A percentile compares a stretch with the other conserved stretches of the same genome.
Evolutionary conservation across 2,888 invertebrate species (phyloP).

Genomic region (Unio delphinus): DNA sequence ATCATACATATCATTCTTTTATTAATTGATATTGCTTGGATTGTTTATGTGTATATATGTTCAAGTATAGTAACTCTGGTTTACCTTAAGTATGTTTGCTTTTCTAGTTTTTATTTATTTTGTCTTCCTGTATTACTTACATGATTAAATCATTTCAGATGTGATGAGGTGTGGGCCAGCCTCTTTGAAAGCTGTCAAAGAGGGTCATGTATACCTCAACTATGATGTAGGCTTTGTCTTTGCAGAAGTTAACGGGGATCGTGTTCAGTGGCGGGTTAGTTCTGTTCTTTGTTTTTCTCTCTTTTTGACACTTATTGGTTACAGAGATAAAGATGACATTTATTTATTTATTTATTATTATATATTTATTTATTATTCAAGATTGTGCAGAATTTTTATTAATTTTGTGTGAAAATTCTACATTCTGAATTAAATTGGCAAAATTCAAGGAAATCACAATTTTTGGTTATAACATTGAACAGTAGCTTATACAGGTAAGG

Average conservation of each 20-base stretch:
- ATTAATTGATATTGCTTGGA: too few relatives aligned
- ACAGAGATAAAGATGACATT: not conserved
- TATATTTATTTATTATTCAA: not conserved
- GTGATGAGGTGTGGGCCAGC: slow-evolving; percentile 67
- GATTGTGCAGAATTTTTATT: not conserved
- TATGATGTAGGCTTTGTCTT: slow-evolving; percentile 64
- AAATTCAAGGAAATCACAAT: not conserved
- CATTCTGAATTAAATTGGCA: too few relatives aligned
- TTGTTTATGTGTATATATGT: too few relatives aligned
- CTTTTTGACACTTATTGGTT: not conserved
- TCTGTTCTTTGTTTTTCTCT: not conserved
- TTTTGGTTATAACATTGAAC: not conserved
- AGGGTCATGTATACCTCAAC: slow-evolving; percentile 64
- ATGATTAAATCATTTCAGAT: slow-evolving; percentile 21
- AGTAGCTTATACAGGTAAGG: too few relatives aligned
- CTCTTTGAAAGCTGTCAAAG: slow-evolving; percentile 60
- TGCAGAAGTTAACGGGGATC: slow-evolving; percentile 67
- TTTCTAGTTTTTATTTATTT: too few relatives aligned
- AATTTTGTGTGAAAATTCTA: too few relatives aligned
- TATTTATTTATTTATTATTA: not conserved
- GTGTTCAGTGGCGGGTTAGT: slow-evolving; percentile 56
- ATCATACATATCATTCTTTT: too few relatives aligned
- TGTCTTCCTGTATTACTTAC: too few relatives aligned
- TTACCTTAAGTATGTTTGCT: too few relatives aligned
- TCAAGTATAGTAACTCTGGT: too few relatives aligned